Base-by-base conservation (phyloP, 1,140 invertebrate species). In the Holcopasites calliopsidis region DNA sequence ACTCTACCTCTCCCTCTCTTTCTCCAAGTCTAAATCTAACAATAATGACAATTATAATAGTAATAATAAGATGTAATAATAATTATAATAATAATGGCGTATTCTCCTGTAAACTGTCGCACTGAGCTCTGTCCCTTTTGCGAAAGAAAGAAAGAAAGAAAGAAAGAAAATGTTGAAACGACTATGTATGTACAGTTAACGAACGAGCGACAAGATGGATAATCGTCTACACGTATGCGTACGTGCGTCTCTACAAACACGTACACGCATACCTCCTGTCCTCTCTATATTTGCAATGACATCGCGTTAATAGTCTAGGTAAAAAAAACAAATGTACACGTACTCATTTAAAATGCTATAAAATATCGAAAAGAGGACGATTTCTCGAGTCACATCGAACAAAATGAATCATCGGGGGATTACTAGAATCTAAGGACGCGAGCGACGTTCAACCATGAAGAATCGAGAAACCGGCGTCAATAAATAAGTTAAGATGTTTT, bases 401-500 rank as follows among this genome's bases (percentile, higher is more conserved):
- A 7, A 23, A 21, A 42, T 5, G 26, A 26, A 26, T 8, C 13
- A 58, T n/a, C 21, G 7, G 7, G 18, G 11, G 11, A 38, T 7
- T 23, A 33, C 16, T 42, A 55, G 21, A 72, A 28, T 38, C 23
- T 44, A 61, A 70, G 28, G 28, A 13, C 60, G 6, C 42, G 49
- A 52, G 31, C 49, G 3, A 49, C 44, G 38, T 18, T 33, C 8
- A 26, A 26, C 3, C 33, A 44, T 26, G 28, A 69, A 26, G 8
- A 11, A 50, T 52, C 58, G 76, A 79, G 76, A 65, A 70, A 77
- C 79, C 71, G 49, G 76, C 64, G 61, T 76, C 72, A 86, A 87
- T 86, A 86, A 87, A 87, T 86, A 86, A 87, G 75, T 84, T 84
- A 85, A 72, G 73, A 82, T 79, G 68, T 86, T 87, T 85, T 83